Percentiles rank a stretch among this genome's conserved stretches.
Evolutionary conservation across 2,888 invertebrate genomes (phyloP).

Genomic region (Chymomyza caudatula): DNA sequence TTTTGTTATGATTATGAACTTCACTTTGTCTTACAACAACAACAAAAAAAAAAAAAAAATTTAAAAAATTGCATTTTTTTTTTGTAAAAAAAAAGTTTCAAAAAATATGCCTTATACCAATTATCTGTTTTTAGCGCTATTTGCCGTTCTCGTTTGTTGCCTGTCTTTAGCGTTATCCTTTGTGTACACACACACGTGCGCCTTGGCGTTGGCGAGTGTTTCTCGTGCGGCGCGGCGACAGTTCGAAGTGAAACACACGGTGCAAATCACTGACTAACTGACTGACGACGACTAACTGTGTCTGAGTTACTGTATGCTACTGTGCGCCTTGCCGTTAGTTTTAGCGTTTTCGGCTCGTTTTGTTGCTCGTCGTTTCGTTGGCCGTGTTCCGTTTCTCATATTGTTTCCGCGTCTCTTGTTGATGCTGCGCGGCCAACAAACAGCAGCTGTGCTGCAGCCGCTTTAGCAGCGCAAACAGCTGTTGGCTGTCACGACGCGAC

Average conservation of each 20-base stretch:
- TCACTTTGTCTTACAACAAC: conserved; percentile 14
- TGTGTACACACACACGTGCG: conserved; percentile 30
- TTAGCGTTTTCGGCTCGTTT: background rate
- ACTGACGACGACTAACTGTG: background rate
- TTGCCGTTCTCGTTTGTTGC: conserved; percentile 3
- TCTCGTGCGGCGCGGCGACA: conserved; percentile 9
- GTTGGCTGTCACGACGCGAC: background rate
- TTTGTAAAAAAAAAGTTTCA: background rate
- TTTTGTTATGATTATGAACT: background rate
- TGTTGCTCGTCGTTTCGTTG: background rate
- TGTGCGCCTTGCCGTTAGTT: background rate
- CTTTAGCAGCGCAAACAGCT: background rate
- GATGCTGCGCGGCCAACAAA: conserved; percentile 4
- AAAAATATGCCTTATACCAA: conserved; percentile 12
- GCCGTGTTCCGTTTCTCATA: background rate
- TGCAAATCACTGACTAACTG: background rate
- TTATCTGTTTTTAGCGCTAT: conserved; percentile 2
- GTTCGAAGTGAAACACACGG: conserved; percentile 53
- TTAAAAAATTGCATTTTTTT: background rate
- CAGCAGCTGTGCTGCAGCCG: background rate
- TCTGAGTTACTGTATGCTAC: background rate
- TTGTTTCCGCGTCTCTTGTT: conserved; percentile 1
- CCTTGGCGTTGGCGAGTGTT: conserved; percentile 33
- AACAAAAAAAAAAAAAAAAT: conserved; percentile 9
- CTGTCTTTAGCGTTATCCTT: background rate